Base-by-base conservation (phyloP, 2,888 invertebrate species). In the Subacronicta megacephala region DNA sequence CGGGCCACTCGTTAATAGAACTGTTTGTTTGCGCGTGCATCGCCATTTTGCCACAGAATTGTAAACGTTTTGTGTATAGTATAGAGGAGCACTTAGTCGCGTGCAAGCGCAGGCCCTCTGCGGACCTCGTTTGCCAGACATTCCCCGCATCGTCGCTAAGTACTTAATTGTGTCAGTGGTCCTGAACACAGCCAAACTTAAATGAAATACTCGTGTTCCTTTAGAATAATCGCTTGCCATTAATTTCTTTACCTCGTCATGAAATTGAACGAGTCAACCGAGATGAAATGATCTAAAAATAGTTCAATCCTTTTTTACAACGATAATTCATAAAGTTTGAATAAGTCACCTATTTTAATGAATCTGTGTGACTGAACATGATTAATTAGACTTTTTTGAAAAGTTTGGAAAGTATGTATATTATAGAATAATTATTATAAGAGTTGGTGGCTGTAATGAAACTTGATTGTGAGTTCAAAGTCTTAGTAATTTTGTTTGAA, bases 81-180 rank as follows among this genome's bases (percentile, higher is more conserved):
- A 66, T 75, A 66, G 77, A 56, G 71, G 73, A 71, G 65, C 63
- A 68, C 71, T 81, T 75, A 71, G 77, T 76, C 60, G 66, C 77
- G 64, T 70, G 62, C 60, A 67, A 74, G 59, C 72, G 60, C 44
- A 60, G 41, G 41, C 55, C 57, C 49, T 62, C 59, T 52, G 65
- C 58, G 57, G 63, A 64, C 64, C 46, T 64, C 54, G 68, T 74
- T 73, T 62, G 55, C 71, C 60, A 59, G 68, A 76, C 61, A 69
- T 58, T 63, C 58, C 64, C 62, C 70, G 72, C 65, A 62, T 69
- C 62, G 72, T 72, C 68, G 72, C 75, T 83, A 85, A 87, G 81
- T 84, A 84, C 73, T 81, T 82, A 85, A 85, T 81, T 83, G 79
- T 85, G 79, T 87, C 82, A 79, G 77, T 67, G 67, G 72, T 69